Conservation (phyloP, 53 echinoderm and acorn worm genomes). For the Paracentrotus lividus region DNA sequence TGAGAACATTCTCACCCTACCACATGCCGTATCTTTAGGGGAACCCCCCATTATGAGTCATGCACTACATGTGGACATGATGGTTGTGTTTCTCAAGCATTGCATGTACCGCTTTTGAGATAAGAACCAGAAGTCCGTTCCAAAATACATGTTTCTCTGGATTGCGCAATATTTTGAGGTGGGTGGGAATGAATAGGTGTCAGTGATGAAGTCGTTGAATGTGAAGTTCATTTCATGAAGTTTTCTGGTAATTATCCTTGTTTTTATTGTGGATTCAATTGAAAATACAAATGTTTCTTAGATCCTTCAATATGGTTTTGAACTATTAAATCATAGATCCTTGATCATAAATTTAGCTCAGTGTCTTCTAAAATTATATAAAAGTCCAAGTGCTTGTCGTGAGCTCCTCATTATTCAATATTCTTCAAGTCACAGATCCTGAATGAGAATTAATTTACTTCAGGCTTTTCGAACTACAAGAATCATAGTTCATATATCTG, state of each 20-base stretch:
- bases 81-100: neutral
- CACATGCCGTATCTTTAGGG: neutral
- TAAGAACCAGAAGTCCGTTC: neutral
- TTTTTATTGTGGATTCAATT: neutral
- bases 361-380: neutral
- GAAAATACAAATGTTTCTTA: neutral
- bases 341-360: neutral
- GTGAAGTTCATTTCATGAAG: neutral
- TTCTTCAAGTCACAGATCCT: neutral
- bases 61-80: neutral
- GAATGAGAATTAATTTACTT: too few species aligned
- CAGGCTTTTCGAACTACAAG: too few species aligned
- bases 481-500: neutral
- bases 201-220: neutral
- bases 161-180: constrained; percentile 12
- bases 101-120: neutral
- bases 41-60: constrained; percentile 12
- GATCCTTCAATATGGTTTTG: neutral
- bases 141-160: too few species aligned
- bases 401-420: too few species aligned
- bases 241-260: neutral
- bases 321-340: neutral
- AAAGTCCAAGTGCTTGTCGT: too few species aligned
- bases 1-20: neutral
- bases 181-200: neutral